Conservation (phyloP, 2,113 vertebrate species). For the Motacilla tschutschensis region DNA sequence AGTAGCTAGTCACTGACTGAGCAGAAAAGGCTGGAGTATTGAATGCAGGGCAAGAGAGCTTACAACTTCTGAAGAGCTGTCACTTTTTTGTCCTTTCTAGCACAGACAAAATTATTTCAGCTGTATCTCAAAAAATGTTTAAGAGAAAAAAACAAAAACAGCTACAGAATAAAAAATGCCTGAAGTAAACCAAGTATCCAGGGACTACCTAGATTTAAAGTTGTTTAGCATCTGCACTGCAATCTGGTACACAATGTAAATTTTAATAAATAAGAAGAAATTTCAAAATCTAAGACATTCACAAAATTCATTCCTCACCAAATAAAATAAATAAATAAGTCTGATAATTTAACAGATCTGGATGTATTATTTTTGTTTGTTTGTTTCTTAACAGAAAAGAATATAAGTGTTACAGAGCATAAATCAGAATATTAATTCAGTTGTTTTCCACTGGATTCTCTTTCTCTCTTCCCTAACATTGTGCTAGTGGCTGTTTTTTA, state of each 20-base stretch:
- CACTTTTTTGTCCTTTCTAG: not conserved
- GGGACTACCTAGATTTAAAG: not conserved
- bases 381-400: not conserved
- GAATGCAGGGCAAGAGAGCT: not conserved
- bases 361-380: not conserved
- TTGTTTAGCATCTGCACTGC: constrained; percentile 32
- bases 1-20: constrained; percentile 21
- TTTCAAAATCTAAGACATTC: constrained; percentile 20
- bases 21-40: not conserved
- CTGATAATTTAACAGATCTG: not conserved
- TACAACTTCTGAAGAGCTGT: not conserved
- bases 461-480: not conserved
- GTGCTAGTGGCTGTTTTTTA: not conserved
- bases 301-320: constrained; percentile 22
- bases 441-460: not conserved
- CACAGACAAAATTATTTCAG: constrained; percentile 46
- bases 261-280: constrained; percentile 18
- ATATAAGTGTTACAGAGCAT: not conserved
- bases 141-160: not conserved
- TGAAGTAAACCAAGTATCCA: not conserved
- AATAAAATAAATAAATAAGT: constrained; percentile 52
- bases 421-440: not conserved
- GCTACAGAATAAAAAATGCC: not conserved
- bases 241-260: constrained; percentile 23
- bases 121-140: constrained; percentile 25